Conservation (phyloP, 2,797 vertebrate genomes). For the Syngnathus acus region DNA sequence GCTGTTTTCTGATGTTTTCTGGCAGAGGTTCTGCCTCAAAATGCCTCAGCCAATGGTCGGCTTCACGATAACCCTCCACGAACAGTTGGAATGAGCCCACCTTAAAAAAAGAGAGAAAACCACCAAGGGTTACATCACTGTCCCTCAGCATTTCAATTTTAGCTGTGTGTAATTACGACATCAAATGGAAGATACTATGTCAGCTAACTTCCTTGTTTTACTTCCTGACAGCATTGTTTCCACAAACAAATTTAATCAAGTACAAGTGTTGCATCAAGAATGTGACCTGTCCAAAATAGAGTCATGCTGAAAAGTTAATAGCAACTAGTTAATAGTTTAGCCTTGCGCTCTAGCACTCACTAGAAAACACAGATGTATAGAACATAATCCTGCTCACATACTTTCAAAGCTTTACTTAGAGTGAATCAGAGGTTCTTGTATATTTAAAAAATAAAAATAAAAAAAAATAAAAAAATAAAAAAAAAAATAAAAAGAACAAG, state of each 20-base stretch:
- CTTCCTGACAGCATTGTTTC: neutral
- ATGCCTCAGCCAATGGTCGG: slow-evolving; percentile 92
- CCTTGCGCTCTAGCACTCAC: neutral
- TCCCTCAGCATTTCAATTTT: neutral
- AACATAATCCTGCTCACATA: neutral
- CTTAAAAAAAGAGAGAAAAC: slow-evolving; percentile 52
- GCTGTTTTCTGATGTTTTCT: slow-evolving; percentile 93
- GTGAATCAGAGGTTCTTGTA: no score
- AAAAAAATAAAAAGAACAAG: no score
- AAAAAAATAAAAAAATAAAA: no score
- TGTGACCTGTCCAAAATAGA: neutral
- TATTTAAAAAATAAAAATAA: no score
- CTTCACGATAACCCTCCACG: slow-evolving; percentile 92
- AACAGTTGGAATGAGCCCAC: slow-evolving; percentile 97
- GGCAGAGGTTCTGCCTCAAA: slow-evolving; percentile 94
- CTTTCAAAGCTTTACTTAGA: neutral
- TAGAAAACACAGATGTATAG: neutral
- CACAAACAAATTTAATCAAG: neutral
- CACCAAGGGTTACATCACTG: neutral
- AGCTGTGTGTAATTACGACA: neutral
- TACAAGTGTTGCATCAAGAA: neutral
- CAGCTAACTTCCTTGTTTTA: neutral
- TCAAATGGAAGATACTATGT: slow-evolving; percentile 5
- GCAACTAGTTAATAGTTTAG: no score
- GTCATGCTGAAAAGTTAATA: neutral